These are phyloP conservation scores for Hydriomena furcata DNA, from an alignment of 2,888 invertebrate genomes.

Conservation along the genomic window DNA sequence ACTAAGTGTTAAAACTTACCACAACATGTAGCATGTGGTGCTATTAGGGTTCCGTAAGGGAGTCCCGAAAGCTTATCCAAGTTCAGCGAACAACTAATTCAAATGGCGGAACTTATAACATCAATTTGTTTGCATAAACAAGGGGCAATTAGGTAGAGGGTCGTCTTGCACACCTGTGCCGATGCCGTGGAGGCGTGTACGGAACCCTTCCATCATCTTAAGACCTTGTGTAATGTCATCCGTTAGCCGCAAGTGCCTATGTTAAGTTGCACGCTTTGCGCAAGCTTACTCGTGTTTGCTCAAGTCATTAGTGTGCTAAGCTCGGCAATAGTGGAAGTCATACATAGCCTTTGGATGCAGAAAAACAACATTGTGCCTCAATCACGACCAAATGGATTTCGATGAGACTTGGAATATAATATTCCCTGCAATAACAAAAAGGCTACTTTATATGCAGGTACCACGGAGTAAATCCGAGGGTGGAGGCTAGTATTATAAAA, in stretches of 20 bases:
- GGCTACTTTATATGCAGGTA: too few relatives aligned
- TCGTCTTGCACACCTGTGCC: constrained; percentile 65
- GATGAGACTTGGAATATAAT: too few relatives aligned
- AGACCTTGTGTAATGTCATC: constrained; percentile 24
- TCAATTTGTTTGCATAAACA: constrained; percentile 75
- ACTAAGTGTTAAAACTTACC: constrained; percentile 28
- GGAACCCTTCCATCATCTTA: constrained; percentile 33
- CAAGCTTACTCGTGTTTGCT: constrained; percentile 15
- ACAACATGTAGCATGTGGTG: constrained; percentile 34
- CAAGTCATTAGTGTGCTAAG: constrained; percentile 13
- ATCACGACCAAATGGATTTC: too few relatives aligned
- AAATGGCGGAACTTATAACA: constrained; percentile 61
- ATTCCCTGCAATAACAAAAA: too few relatives aligned
- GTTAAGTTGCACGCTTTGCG: constrained; percentile 20
- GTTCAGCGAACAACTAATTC: constrained; percentile 42
- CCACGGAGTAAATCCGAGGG: too few relatives aligned
- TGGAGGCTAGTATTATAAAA: too few relatives aligned
- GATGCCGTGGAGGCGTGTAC: constrained; percentile 31
- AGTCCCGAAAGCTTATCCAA: constrained; percentile 36
- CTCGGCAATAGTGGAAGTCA: too few relatives aligned
- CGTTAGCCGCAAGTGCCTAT: constrained; percentile 33
- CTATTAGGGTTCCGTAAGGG: constrained; percentile 37
- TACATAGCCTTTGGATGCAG: background rate
- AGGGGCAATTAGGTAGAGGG: constrained; percentile 65
- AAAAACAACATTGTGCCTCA: too few relatives aligned